phyloP scores from a whole-genome alignment of 2,888 invertebrate species.

The Noctua pronuba region DNA sequence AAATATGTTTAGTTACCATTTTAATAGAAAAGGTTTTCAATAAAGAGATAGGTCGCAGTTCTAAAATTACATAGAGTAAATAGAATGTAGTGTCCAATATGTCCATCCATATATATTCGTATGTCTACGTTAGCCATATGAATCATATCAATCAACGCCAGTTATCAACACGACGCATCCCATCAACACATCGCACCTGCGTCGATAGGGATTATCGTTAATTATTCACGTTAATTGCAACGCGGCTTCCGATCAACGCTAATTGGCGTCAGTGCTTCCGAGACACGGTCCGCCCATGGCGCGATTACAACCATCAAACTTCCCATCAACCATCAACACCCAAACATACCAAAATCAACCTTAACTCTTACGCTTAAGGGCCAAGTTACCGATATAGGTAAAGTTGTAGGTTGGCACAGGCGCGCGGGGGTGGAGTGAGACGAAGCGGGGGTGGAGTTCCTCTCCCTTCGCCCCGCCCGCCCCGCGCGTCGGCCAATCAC shows the following conservation, averaged over 20 bases:
- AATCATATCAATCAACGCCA: conserved; percentile 27
- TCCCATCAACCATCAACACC: conserved; percentile 75
- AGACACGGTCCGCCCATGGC: conserved; percentile 89
- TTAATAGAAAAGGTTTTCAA: too few species aligned
- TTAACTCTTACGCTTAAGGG: conserved; percentile 70
- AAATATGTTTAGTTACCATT: too few species aligned
- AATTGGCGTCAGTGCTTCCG: conserved; percentile 87
- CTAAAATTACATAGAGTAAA: too few species aligned
- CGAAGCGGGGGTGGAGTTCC: conserved; percentile 82
- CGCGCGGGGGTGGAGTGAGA: conserved; percentile 84
- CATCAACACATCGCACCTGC: conserved; percentile 63
- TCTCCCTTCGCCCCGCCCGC: conserved; percentile 84
- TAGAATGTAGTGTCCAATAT: not conserved
- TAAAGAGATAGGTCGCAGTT: too few species aligned
- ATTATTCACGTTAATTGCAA: conserved; percentile 83
- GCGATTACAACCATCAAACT: conserved; percentile 85
- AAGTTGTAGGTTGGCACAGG: conserved; percentile 79
- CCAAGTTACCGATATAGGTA: conserved; percentile 77
- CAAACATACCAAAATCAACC: conserved; percentile 72
- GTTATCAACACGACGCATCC: conserved; percentile 58
- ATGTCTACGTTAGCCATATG: not conserved
- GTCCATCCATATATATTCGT: not conserved
- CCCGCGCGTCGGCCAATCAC: conserved; percentile 85
- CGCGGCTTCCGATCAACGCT: conserved; percentile 81
- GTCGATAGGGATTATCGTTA: conserved; percentile 72